Percentiles rank a stretch among this genome's conserved stretches.
phyloP scores from a whole-genome alignment of 2,797 vertebrate species.

The Darevskia mixta region DNA sequence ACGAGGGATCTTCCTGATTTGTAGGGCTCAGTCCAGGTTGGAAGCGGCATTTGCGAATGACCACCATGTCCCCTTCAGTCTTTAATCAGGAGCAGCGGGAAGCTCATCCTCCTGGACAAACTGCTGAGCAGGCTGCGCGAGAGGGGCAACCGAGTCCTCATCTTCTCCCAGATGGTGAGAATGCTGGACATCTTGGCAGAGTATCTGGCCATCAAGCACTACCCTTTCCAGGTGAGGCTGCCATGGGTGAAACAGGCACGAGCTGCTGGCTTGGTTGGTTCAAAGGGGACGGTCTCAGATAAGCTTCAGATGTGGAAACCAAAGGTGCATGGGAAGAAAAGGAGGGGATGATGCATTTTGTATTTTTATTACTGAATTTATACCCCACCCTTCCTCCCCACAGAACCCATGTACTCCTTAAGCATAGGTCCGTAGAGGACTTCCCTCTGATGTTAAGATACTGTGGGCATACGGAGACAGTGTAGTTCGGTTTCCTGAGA shows the following conservation, averaged over 20 bases:
- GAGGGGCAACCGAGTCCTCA: slow-evolving; percentile 95
- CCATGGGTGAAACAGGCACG: too few relatives aligned
- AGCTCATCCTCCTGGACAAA: slow-evolving; percentile 96
- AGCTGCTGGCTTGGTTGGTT: background rate
- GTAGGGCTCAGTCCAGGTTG: slow-evolving; percentile 9
- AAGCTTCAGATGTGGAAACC: background rate
- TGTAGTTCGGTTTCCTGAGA: background rate
- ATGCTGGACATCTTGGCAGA: slow-evolving; percentile 99
- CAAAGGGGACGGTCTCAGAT: too few relatives aligned
- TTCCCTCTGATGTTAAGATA: background rate
- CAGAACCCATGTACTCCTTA: too few relatives aligned
- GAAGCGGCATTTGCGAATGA: slow-evolving; percentile 48
- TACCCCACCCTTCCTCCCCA: too few relatives aligned
- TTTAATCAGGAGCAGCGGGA: slow-evolving; percentile 93
- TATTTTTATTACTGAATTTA: too few relatives aligned
- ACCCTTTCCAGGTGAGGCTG: slow-evolving; percentile 92
- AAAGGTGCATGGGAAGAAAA: too few relatives aligned
- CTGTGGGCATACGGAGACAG: background rate
- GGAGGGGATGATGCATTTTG: too few relatives aligned
- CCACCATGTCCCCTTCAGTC: slow-evolving; percentile 77
- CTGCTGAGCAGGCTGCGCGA: slow-evolving; percentile 93
- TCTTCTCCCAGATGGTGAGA: slow-evolving; percentile 99
- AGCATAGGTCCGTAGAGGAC: background rate
- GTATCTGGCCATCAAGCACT: slow-evolving; percentile 93
- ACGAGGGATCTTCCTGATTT: background rate